Evolutionary conservation across 2,888 invertebrate genomes (phyloP).

Genomic region (Volucella zonaria): DNA sequence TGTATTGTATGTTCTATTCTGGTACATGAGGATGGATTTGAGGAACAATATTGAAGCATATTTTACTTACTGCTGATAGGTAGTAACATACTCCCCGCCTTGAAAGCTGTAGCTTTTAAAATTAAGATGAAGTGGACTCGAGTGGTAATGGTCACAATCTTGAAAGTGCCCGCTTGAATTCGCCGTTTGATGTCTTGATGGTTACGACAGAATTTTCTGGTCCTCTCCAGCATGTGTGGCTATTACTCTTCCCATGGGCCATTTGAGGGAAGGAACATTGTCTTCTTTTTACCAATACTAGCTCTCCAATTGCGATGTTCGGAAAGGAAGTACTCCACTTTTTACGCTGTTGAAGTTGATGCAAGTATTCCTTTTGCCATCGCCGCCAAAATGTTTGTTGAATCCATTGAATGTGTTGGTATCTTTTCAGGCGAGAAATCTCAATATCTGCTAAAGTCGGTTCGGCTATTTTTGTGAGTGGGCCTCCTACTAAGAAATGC

Average conservation of each 20-base stretch:
- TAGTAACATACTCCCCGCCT: constrained; percentile 36
- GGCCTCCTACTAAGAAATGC: constrained; percentile 17
- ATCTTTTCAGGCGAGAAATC: constrained; percentile 24
- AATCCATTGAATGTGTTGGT: constrained; percentile 50
- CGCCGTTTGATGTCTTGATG: constrained; percentile 1
- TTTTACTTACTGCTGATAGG: not conserved
- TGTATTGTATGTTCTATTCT: too few species aligned
- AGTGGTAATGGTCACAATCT: constrained; percentile 15
- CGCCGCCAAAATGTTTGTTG: constrained; percentile 21
- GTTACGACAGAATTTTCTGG: constrained; percentile 7
- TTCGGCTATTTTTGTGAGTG: too few species aligned
- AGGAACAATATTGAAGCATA: too few species aligned
- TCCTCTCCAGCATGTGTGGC: constrained; percentile 4
- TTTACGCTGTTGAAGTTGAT: constrained; percentile 10
- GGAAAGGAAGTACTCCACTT: not conserved
- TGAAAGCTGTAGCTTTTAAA: constrained; percentile 34
- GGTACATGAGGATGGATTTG: too few species aligned
- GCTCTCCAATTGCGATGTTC: not conserved
- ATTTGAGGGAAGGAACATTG: too few species aligned
- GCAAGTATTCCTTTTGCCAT: constrained; percentile 11
- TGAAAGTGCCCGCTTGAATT: constrained; percentile 1
- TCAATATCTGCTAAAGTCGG: constrained; percentile 33
- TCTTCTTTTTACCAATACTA: not conserved
- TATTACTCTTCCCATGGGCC: not conserved
- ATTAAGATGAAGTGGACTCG: not conserved